These are phyloP conservation scores for Galeopsomyia nigrocyanea DNA, from an alignment of 2,888 invertebrate species.

Conservation along the genomic window DNA sequence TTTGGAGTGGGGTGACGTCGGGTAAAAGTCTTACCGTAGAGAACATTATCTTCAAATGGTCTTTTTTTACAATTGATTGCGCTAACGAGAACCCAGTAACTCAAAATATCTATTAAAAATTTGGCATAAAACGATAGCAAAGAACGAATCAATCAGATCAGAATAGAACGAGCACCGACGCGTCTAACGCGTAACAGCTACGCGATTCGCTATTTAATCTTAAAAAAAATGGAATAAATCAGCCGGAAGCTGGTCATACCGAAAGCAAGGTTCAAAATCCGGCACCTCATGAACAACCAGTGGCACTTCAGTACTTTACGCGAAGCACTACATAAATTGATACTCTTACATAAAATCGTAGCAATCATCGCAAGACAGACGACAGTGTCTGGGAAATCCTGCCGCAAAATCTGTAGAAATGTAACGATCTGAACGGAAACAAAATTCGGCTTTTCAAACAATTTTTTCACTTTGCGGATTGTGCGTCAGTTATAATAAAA, in stretches of 20 bases:
- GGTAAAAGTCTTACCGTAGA: constrained; percentile 21
- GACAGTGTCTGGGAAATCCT: not conserved
- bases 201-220: constrained; percentile 56
- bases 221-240: constrained; percentile 34
- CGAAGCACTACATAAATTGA: constrained; percentile 34
- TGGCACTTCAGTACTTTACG: constrained; percentile 29
- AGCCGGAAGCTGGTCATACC: constrained; percentile 43
- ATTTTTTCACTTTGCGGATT: constrained; percentile 28
- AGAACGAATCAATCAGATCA: constrained; percentile 31
- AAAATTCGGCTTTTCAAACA: constrained; percentile 6
- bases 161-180: constrained; percentile 48
- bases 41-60: constrained; percentile 18
- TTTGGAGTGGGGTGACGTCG: constrained; percentile 39
- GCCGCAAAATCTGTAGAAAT: constrained; percentile 6
- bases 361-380: constrained; percentile 44
- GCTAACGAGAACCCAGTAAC: constrained; percentile 33
- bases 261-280: constrained; percentile 33
- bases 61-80: not conserved
- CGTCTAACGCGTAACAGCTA: constrained; percentile 64
- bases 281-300: constrained; percentile 9
- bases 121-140: constrained; percentile 21
- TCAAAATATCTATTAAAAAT: constrained; percentile 28
- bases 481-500: constrained; percentile 8
- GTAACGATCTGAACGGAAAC: constrained; percentile 35
- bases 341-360: constrained; percentile 35